Evolutionary conservation across 1,140 invertebrate genomes (phyloP).

Genomic region (Bombus haemorrhoidalis): DNA sequence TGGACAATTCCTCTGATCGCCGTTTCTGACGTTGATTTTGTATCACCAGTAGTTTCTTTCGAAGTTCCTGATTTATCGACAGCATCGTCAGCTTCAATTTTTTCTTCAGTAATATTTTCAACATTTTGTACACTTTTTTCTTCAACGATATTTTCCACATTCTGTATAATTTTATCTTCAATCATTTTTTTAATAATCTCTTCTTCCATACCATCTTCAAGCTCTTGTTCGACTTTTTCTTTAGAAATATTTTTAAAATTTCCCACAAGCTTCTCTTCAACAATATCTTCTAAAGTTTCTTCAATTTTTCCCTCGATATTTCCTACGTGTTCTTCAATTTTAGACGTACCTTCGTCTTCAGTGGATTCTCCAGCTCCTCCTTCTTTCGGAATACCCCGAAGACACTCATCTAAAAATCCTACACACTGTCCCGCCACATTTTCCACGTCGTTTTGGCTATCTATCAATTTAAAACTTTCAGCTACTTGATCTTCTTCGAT

Average conservation of each 20-base stretch:
- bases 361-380: background rate
- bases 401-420: background rate
- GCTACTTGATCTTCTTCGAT: background rate
- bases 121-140: background rate
- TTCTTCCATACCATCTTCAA: background rate
- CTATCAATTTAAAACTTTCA: background rate
- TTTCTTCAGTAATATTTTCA: background rate
- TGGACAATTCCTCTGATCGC: background rate
- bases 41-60: background rate
- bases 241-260: background rate
- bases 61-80: background rate
- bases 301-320: background rate
- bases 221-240: background rate
- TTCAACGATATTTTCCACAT: background rate
- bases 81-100: background rate
- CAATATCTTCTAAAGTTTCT: background rate
- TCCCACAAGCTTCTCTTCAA: background rate
- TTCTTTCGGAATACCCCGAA: background rate
- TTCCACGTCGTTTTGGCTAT: background rate
- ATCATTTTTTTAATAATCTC: background rate
- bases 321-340: background rate
- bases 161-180: background rate
- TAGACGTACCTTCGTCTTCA: background rate
- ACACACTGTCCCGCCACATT: background rate
- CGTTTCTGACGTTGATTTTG: background rate